Evolutionary conservation across 2,888 invertebrate genomes (phyloP).

Genomic region (Brachyptera putata): DNA sequence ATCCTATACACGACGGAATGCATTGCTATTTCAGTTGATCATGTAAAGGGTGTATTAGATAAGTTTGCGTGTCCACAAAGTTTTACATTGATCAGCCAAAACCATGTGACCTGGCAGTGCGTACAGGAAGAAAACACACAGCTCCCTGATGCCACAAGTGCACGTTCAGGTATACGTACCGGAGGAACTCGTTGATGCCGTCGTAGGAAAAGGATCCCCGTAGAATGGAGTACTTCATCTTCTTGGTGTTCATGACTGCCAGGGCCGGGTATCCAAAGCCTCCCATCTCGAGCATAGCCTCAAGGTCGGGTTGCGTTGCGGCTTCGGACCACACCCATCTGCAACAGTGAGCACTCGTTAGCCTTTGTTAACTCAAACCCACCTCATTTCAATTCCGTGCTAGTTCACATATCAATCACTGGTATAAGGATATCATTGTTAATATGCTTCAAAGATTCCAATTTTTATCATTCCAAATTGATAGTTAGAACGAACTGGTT

Average conservation of each 20-base stretch:
- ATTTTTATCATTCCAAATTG: too few species aligned
- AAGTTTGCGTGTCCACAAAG: too few species aligned
- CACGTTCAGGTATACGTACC: slow-evolving; percentile 42
- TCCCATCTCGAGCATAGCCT: slow-evolving; percentile 88
- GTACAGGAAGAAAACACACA: too few species aligned
- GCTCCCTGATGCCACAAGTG: too few species aligned
- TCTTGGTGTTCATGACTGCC: slow-evolving; percentile 93
- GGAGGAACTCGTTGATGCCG: slow-evolving; percentile 92
- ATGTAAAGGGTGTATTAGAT: too few species aligned
- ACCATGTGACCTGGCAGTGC: too few species aligned
- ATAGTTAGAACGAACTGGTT: background rate
- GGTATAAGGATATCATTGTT: background rate
- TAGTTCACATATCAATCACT: background rate
- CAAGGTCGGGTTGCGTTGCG: slow-evolving; percentile 75
- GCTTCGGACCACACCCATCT: slow-evolving; percentile 94
- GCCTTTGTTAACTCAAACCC: background rate
- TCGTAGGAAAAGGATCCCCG: slow-evolving; percentile 90
- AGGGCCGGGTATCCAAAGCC: slow-evolving; percentile 98
- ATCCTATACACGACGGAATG: too few species aligned
- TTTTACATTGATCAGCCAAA: too few species aligned
- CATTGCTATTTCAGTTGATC: too few species aligned
- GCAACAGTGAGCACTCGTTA: background rate
- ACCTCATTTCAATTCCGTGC: background rate
- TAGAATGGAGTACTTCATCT: slow-evolving; percentile 92
- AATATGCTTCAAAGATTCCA: too few species aligned